Evolutionary conservation across 2,888 invertebrate genomes (phyloP), one percentile per base, ranked within the genome.

Genomic region (Thymelicus lineola): DNA sequence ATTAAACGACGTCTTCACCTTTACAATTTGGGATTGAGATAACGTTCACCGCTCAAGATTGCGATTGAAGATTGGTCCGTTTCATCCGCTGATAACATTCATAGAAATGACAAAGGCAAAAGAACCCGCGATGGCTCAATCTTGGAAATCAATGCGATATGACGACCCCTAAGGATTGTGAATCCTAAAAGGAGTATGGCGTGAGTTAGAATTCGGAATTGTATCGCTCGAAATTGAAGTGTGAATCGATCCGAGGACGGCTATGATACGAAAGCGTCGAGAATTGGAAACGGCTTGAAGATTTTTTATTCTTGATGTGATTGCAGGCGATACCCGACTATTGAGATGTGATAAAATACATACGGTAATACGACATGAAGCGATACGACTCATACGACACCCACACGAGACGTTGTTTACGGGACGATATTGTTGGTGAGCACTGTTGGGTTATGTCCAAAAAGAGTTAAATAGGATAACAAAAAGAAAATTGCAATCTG

Each of bases 221-320:
- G 72, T 66, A 67, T 68, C 66, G 70, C 59, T 66, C 64, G 68
- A 58, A 69, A 71, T 69, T 66, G 66, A 74, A 75, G 71, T 72
- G 73, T 67, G 72, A 72, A 72, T 75, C 72, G 74, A 75, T 75
- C 71, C 70, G 73, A 72, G 74, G 74, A 72, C 72, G 69, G 72
- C 71, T 71, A 70, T 73, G 70, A 74, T 73, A 72, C 74, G 71
- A 66, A 70, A 73, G 62, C 69, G 35, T n/a, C 36, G 48, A 17
- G 59, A 14, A 42, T 63, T 45, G 50, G 74, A 61, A 61, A 74
- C 69, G 67, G 63, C 71, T 50, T 65, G 67, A 62, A 75, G 72
- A 74, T 71, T 73, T 72, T 74, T 74, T 74, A 74, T 74, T 72
- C 72, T 72, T 53, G 68, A 73, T 58, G 69, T 63, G 64, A 58